phyloP scores from a whole-genome alignment of 2,113 vertebrate genomes.

The Centropus bengalensis region DNA sequence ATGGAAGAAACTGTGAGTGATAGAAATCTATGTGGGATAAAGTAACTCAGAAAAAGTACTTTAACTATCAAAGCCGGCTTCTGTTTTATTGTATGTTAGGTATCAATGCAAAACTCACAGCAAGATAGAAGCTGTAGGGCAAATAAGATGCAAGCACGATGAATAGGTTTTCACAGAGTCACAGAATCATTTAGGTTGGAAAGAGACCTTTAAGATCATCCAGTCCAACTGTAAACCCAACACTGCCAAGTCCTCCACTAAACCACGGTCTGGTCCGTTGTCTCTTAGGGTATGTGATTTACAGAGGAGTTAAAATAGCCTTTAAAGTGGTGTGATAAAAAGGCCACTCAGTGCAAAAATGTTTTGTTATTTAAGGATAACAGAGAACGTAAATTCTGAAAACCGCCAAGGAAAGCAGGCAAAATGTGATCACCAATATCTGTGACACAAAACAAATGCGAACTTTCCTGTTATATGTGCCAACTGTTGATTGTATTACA shows the following conservation, averaged over 20 bases:
- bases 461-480: not conserved
- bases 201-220: too few species aligned
- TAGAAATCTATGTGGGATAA: not conserved
- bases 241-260: too few species aligned
- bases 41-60: not conserved
- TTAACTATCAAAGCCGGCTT: not conserved
- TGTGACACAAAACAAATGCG: not conserved
- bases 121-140: not conserved
- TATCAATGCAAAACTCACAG: not conserved
- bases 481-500: not conserved
- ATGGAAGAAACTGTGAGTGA: not conserved
- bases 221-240: too few species aligned
- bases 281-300: not conserved
- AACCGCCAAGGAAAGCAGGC: not conserved
- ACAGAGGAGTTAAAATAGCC: not conserved
- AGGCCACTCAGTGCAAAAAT: not conserved
- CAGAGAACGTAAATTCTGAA: not conserved
- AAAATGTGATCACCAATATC: not conserved
- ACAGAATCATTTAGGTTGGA: too few species aligned
- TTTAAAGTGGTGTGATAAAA: not conserved
- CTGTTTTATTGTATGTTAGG: not conserved
- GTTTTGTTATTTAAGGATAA: slow-evolving; percentile 6
- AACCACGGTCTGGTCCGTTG: too few species aligned
- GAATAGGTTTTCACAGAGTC: not conserved
- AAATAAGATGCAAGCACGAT: not conserved